Percentiles rank a stretch among this genome's conserved stretches.
Evolutionary conservation across 2,888 invertebrate species (phyloP).

Genomic region (Philereme transversata): DNA sequence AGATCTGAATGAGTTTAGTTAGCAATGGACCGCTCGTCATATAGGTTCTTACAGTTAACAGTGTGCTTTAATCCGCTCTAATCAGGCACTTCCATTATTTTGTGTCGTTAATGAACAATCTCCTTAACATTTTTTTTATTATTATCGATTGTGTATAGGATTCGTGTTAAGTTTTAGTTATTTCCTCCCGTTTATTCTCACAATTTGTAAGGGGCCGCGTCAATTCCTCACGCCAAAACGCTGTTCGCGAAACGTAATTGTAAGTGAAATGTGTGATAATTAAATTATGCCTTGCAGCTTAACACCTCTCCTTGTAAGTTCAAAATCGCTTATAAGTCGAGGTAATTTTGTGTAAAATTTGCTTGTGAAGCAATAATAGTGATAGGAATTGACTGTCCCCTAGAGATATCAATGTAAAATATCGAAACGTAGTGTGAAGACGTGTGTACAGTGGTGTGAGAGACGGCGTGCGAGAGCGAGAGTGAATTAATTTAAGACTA

Average conservation of each 20-base stretch:
- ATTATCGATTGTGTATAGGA: slow-evolving; percentile 72
- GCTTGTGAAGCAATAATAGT: slow-evolving; percentile 63
- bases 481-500: slow-evolving; percentile 71
- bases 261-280: slow-evolving; percentile 50
- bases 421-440: slow-evolving; percentile 70
- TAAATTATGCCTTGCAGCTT: slow-evolving; percentile 43
- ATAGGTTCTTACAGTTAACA: slow-evolving; percentile 31
- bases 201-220: slow-evolving; percentile 66
- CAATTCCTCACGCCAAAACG: slow-evolving; percentile 69
- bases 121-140: slow-evolving; percentile 55
- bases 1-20: slow-evolving; percentile 11
- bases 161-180: slow-evolving; percentile 71
- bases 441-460: slow-evolving; percentile 53
- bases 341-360: slow-evolving; percentile 42
- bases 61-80: slow-evolving; percentile 45
- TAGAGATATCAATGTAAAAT: slow-evolving; percentile 72
- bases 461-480: slow-evolving; percentile 60
- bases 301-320: slow-evolving; percentile 39
- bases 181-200: slow-evolving; percentile 43
- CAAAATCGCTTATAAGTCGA: slow-evolving; percentile 39
- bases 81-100: slow-evolving; percentile 58
- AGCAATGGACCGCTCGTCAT: slow-evolving; percentile 26
- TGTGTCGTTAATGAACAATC: slow-evolving; percentile 50
- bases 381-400: slow-evolving; percentile 77
- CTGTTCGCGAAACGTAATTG: slow-evolving; percentile 45